Base-by-base conservation (phyloP, 2,113 vertebrate genomes). In the Hippopotamus amphibius region DNA sequence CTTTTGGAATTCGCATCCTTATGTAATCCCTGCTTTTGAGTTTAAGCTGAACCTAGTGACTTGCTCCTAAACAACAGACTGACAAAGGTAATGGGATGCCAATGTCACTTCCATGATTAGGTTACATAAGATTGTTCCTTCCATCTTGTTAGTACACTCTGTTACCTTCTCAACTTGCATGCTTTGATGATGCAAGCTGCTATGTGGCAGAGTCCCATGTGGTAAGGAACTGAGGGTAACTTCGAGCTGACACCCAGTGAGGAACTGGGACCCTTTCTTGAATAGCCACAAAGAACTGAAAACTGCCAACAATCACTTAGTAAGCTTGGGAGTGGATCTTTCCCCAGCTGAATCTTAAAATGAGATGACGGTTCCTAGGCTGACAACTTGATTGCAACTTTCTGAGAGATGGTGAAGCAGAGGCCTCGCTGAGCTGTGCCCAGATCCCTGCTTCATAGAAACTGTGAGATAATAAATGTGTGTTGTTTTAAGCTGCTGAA, bases 181-280 rank as follows among this genome's bases (percentile, higher is more conserved):
- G 37, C 2, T 88, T 96, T 93, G 85, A 57, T 96, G 46, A 89
- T 93, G 17, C 43, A 65, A 88, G 66, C 76, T 93, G 26, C 14
- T 59, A 13, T 46, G 55, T 81, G 80, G 59, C 46, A 93, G 55
- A 82, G 43, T 53, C 43, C 33, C 14, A 30, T 43, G 28, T 59
- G 10, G n/a, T 74, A 69, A 92, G 33, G 61, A 68, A 14, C 17
- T 61, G 28, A 68, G 81, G 14, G 26, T 17, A 87, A 13, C 59
- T 24, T 76, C 28, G 4, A 88, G 80, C 50, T 77, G 93, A 69
- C 10, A 74, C 43, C 7, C 50, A 92, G 16, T 41, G 41, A 95
- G 19, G 50, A 76, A 12, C 15, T 28, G 59, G 88, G 41, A 69
- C 88, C 28, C 43, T 83, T n/a, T 46, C 16, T 61, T 10, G 17